Conservation (phyloP, 2,113 vertebrate species). For the Salvelinus sp. region DNA sequence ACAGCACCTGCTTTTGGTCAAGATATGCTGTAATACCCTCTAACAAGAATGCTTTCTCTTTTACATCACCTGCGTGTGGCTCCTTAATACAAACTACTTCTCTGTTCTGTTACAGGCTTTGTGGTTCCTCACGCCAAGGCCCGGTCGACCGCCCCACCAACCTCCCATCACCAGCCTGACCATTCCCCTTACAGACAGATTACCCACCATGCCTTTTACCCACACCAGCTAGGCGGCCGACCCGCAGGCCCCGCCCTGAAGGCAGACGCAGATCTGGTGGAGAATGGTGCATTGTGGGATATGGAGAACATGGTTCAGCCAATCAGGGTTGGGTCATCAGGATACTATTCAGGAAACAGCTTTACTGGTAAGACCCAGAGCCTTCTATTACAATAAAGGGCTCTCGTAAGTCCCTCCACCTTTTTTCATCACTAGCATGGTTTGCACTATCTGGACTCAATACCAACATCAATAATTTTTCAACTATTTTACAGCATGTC, state of each 20-base stretch:
- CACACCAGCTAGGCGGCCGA: conserved; percentile 52
- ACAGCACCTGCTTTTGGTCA: too few relatives aligned
- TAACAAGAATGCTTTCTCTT: too few relatives aligned
- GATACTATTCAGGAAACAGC: conserved; percentile 66
- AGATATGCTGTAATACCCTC: too few relatives aligned
- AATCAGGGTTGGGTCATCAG: conserved; percentile 61
- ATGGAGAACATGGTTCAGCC: conserved; percentile 51
- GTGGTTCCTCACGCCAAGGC: conserved; percentile 62
- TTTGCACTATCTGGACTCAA: too few relatives aligned
- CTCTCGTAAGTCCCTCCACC: too few relatives aligned
- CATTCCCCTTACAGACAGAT: conserved; percentile 59
- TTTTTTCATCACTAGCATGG: too few relatives aligned
- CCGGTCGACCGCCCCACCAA: conserved; percentile 56
- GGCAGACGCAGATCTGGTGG: conserved; percentile 49
- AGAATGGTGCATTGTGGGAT: conserved; percentile 66
- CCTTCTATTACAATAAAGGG: background rate
- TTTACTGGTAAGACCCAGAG: conserved; percentile 71
- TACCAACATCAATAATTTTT: too few relatives aligned
- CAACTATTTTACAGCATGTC: too few relatives aligned
- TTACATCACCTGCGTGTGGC: too few relatives aligned
- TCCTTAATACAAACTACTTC: too few relatives aligned
- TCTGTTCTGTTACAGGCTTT: conserved; percentile 56
- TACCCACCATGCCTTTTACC: conserved; percentile 66
- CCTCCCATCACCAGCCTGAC: conserved; percentile 57
- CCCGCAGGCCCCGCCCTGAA: conserved; percentile 49